Evolutionary conservation across 2,797 vertebrate genomes (phyloP).

Genomic region (Zenarchopterus dispar): DNA sequence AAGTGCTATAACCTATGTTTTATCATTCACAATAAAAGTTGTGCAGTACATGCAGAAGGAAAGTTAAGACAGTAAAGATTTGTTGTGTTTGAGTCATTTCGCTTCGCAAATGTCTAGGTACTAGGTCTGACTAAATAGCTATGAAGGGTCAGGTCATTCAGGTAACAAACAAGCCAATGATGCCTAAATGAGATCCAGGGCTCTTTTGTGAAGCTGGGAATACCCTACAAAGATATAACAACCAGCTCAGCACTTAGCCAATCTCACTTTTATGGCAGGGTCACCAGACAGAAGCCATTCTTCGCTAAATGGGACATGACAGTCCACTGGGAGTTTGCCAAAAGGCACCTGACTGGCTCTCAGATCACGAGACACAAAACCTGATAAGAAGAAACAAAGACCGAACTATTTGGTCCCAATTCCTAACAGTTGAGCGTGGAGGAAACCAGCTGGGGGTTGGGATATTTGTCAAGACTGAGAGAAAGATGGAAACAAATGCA

Average conservation of each 20-base stretch:
- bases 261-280: background rate
- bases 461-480: background rate
- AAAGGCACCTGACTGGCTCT: background rate
- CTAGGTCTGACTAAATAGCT: no score
- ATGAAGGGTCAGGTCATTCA: no score
- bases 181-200: background rate
- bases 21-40: no score
- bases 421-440: background rate
- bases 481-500: background rate
- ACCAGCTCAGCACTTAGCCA: background rate
- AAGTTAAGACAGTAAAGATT: background rate
- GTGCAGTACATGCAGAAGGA: no score
- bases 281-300: slow-evolving; percentile 1
- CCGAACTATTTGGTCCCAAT: background rate
- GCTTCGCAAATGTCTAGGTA: no score
- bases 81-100: no score
- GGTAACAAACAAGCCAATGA: background rate
- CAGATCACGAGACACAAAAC: background rate
- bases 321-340: background rate
- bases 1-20: no score
- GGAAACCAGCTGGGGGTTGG: background rate
- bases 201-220: background rate
- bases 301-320: background rate
- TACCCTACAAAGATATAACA: background rate
- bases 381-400: slow-evolving; percentile 2